These are phyloP conservation scores for Platalea minor DNA, from an alignment of 2,797 vertebrate genomes.

Conservation along the genomic window DNA sequence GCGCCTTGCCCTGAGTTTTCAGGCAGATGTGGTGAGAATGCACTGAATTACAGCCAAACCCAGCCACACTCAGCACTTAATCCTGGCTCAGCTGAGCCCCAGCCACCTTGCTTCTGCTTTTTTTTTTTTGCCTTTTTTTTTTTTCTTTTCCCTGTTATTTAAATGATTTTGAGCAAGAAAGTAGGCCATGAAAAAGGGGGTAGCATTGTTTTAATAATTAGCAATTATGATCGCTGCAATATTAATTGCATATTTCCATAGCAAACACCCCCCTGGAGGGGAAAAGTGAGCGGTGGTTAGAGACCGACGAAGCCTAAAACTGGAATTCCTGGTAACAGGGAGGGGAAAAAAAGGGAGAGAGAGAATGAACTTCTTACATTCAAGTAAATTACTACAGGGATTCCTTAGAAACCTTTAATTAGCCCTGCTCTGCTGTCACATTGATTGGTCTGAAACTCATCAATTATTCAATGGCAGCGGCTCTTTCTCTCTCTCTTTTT, in stretches of 20 bases:
- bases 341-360: conserved; percentile 66
- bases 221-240: conserved; percentile 91
- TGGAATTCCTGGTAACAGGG: conserved; percentile 90
- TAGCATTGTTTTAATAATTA: conserved; percentile 95
- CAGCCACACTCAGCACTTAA: background rate
- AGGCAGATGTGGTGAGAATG: background rate
- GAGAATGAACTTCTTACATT: conserved; percentile 84
- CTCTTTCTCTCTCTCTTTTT: conserved; percentile 60
- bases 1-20: background rate
- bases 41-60: background rate
- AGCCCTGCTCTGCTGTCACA: conserved; percentile 88
- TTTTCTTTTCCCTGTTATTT: conserved; percentile 77
- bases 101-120: background rate
- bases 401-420: conserved; percentile 95
- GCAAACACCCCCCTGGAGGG: conserved; percentile 83
- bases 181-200: conserved; percentile 92
- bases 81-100: background rate
- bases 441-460: conserved; percentile 92
- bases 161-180: conserved; percentile 92
- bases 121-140: conserved; percentile 34
- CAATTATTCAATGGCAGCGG: conserved; percentile 86
- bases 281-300: conserved; percentile 78
- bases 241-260: conserved; percentile 96
- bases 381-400: conserved; percentile 90
- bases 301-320: conserved; percentile 89